phyloP scores from a whole-genome alignment of 1,140 invertebrate species.

The Melitaea cinxia region DNA sequence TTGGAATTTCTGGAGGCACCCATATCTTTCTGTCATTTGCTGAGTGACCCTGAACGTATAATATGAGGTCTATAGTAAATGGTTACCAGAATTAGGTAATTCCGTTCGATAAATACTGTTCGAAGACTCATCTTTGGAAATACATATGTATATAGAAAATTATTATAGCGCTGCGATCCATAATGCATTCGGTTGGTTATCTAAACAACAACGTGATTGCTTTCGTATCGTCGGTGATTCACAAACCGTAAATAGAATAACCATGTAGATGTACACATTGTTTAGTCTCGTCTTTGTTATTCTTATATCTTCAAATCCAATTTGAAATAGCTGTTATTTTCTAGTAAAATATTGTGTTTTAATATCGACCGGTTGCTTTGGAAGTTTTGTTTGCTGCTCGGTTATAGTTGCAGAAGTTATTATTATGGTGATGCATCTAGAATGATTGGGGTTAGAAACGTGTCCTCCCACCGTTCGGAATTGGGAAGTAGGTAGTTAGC shows the following conservation, averaged over 20 bases:
- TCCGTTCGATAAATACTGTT: too few relatives aligned
- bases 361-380: too few relatives aligned
- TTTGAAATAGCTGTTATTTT: background rate
- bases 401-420: background rate
- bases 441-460: constrained; percentile 1
- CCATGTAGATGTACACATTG: background rate
- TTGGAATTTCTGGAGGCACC: too few relatives aligned
- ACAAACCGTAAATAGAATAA: constrained; percentile 3
- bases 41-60: too few relatives aligned
- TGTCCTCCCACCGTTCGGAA: background rate
- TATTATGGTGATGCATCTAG: background rate
- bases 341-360: background rate
- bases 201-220: constrained; percentile 4
- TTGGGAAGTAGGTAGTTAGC: constrained; percentile 56
- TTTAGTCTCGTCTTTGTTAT: background rate
- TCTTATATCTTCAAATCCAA: background rate
- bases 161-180: background rate
- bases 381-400: too few relatives aligned
- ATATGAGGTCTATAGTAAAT: too few relatives aligned
- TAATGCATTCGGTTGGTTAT: background rate
- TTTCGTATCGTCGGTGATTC: background rate
- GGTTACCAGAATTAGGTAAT: too few relatives aligned
- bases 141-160: background rate
- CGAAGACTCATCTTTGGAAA: background rate
- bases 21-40: too few relatives aligned